Base-by-base conservation (phyloP, 1,140 invertebrate genomes). In the Papilio polyxenes region DNA sequence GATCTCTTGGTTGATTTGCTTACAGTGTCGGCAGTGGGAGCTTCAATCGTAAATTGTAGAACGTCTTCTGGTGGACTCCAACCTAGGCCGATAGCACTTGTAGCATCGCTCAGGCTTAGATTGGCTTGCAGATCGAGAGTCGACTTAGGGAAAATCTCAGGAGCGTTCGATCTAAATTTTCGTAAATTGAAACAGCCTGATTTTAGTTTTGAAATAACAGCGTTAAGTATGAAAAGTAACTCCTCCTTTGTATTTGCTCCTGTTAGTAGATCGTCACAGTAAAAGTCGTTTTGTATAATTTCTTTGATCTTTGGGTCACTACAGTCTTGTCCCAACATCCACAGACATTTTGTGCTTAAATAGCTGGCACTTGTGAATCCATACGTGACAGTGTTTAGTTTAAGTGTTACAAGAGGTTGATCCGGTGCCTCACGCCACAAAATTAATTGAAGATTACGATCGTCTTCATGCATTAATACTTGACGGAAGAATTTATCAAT, bases 201-300 rank as follows among this genome's bases (percentile, higher is more conserved):
- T 23, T 48, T n/a, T 37, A 84, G 69, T 56, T 53, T 72, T 31
- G 81, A 31, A 56, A 75, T 49, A 20, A 81, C 65, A 44, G 83
- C 80, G 11, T 74, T 69, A 79, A 80, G 56, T 51, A 87, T 84
- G 23, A 81, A 17, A 31, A 79, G 74, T 84, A 85, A 77, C 37
- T 83, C n/a, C 48, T 49, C 31, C 75, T 82, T 56, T 23, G 62
- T 81, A 76, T 95, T 82, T 17, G 82, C 59, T 15, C 92, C 92
- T 6, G 92, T 91, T 8, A 95, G 65, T 8, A 95, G 40, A 86
- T 95, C 95, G 85, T 95, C 95, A 8, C 94, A 90, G 81, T 95
- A 95, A 81, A 95, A 92, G 88, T 95, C 91, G 5, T 81, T 82
- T 72, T 83, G 82, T 3, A 95, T 90, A 9, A 92, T 85, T 37